phyloP scores from a whole-genome alignment of 2,113 vertebrate genomes.

The Lepidothrix coronata region DNA sequence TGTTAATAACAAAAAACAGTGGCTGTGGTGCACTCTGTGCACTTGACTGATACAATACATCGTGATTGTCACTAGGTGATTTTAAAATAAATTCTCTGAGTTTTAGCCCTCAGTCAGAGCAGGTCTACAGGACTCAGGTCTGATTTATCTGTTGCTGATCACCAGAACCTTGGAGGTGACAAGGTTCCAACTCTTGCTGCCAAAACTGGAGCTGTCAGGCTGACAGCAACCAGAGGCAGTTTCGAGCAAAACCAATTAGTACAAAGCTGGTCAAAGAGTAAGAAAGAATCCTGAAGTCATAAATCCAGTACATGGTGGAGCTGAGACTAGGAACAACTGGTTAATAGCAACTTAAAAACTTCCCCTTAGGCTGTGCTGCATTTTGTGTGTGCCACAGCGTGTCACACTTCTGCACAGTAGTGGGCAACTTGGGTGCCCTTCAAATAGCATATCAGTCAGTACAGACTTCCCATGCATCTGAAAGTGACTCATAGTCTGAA shows the following conservation, averaged over 20 bases:
- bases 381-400: not conserved
- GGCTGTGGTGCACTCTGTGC: not conserved
- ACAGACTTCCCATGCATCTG: not conserved
- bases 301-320: not conserved
- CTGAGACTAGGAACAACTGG: not conserved
- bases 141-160: not conserved
- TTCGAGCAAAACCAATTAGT: not conserved
- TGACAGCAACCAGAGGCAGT: not conserved
- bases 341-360: not conserved
- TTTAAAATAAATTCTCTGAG: not conserved
- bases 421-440: not conserved
- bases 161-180: not conserved
- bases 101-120: not conserved
- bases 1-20: not conserved
- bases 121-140: not conserved
- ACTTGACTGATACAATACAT: not conserved
- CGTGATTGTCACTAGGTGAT: not conserved
- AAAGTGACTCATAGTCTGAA: not conserved
- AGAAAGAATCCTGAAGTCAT: not conserved
- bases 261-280: not conserved
- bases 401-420: fast-evolving
- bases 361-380: not conserved
- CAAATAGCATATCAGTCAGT: not conserved
- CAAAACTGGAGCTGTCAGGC: not conserved
- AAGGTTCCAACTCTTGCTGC: not conserved